Evolutionary conservation across 2,888 invertebrate genomes (phyloP), one percentile per base, ranked within the genome.

Genomic region (Augochlorella aurata): DNA sequence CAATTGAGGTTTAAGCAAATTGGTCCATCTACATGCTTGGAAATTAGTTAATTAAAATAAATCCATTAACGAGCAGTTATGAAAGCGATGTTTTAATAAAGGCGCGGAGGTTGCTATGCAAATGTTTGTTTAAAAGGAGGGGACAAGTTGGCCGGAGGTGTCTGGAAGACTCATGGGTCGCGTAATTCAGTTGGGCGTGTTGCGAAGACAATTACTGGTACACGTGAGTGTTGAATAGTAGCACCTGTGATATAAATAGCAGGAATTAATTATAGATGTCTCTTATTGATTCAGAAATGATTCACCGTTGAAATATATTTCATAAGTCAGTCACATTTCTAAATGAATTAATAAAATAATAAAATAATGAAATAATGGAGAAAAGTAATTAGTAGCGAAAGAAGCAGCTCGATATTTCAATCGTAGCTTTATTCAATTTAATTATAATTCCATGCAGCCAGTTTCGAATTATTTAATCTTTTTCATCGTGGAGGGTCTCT

Each of bases 41-140:
- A 38, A 69, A 47, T 38, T 38, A 44, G 24, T 2, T 54, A 16
- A 65, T 54, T 44, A 49, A 77, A 66, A 77, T 24, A 54, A 29
- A 65, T 71, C 24, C 70, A 49, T 54, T 54, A 77, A 50, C 38
- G 24, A 24, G 50, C 47, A 14, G 2, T n/a, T 24, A 38, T 10
- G 24, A 12, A 45, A 12, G 50, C 24, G 38, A 21, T 29, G 38
- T 38, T 77, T 70, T 49, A 70, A 70, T 77, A 70, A 70, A 54
- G 69, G 14, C 12, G 12, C 10, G 24, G 63, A 4, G 14, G 38
- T 50, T 38, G 70, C 10, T 44, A 47, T 7, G 47, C 44, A 79
- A 79, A 77, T 79, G 52, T 79, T 77, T 79, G 65, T 44, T 38
- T 14, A 44, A 24, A 66, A 21, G 14, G 7, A 0, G 50, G 18